Percentiles rank a stretch among this genome's conserved stretches.
Evolutionary conservation across 2,113 vertebrate genomes (phyloP).

Genomic region (Gavialis gangeticus): DNA sequence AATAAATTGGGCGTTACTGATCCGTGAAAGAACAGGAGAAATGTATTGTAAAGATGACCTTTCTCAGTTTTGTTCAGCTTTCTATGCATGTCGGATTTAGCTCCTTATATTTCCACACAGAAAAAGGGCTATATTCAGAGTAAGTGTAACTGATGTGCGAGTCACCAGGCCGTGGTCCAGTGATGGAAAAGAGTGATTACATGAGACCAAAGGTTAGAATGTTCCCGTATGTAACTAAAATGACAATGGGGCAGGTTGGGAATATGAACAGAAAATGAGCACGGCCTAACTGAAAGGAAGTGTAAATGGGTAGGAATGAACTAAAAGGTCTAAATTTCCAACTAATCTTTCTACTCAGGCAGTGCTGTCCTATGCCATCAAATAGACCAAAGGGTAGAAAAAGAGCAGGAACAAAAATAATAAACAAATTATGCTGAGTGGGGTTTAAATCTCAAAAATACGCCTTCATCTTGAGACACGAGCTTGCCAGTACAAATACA

Average conservation of each 20-base stretch:
- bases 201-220: neutral
- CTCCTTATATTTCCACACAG: neutral
- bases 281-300: neutral
- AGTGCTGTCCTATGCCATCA: neutral
- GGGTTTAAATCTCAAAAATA: neutral
- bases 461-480: neutral
- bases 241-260: neutral
- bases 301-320: rapidly evolving
- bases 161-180: neutral
- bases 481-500: neutral
- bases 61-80: neutral
- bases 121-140: neutral
- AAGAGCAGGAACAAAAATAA: neutral
- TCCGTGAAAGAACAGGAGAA: neutral
- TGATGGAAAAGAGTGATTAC: neutral
- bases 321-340: neutral
- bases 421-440: neutral
- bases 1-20: neutral
- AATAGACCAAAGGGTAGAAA: neutral
- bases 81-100: neutral
- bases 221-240: neutral
- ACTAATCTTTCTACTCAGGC: rapidly evolving
- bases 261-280: neutral
- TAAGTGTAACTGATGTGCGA: neutral
- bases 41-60: neutral